phyloP scores from a whole-genome alignment of 1,140 invertebrate species.

The Paraescarpia echinospica region DNA sequence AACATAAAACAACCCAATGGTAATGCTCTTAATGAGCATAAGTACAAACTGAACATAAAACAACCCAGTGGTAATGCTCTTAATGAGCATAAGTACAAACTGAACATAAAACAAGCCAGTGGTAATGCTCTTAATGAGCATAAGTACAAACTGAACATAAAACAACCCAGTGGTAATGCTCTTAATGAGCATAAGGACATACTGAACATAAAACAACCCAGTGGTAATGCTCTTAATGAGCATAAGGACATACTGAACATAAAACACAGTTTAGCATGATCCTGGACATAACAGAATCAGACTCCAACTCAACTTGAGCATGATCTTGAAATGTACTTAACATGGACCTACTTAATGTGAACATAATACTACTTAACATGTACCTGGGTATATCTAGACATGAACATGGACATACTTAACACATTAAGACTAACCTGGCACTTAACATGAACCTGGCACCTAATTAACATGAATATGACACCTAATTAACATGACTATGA shows the following conservation, averaged over 20 bases:
- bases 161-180: background rate
- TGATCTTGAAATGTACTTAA: background rate
- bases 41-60: too few species aligned
- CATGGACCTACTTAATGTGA: background rate
- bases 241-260: background rate
- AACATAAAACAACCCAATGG: background rate
- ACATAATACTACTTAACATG: background rate
- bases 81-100: too few species aligned
- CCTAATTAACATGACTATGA: background rate
- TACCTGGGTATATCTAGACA: background rate
- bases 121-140: background rate
- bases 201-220: background rate
- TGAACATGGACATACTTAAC: background rate
- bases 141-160: background rate
- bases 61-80: too few species aligned
- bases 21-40: too few species aligned
- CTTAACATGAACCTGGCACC: background rate
- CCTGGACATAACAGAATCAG: background rate
- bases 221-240: background rate
- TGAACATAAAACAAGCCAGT: too few species aligned
- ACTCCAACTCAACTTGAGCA: background rate
- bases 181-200: background rate
- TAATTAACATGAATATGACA: background rate
- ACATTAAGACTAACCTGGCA: background rate
- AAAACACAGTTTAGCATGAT: background rate